Evolutionary conservation across 2,113 vertebrate genomes (phyloP).

Genomic region (Otolemur garnettii): DNA sequence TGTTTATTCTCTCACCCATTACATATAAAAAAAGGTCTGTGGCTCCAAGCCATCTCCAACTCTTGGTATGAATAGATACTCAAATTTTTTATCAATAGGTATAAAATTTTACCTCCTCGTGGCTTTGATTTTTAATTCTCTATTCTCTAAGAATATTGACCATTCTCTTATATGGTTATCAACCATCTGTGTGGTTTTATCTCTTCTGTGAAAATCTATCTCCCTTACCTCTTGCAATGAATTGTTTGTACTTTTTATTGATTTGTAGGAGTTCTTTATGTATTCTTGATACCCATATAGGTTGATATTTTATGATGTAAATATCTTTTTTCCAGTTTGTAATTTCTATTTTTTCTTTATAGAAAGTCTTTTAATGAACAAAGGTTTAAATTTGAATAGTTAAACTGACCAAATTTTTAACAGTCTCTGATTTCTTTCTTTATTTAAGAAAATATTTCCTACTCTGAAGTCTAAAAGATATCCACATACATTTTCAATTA

Average conservation of each 20-base stretch:
- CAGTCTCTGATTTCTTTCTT: not conserved
- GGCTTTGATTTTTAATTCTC: not conserved
- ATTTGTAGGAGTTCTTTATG: not conserved
- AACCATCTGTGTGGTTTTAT: not conserved
- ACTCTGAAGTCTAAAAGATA: not conserved
- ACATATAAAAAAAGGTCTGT: not conserved
- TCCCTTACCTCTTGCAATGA: not conserved
- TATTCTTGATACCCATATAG: conserved; percentile 10
- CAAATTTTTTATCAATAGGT: not conserved
- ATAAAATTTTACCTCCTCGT: not conserved
- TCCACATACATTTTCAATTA: not conserved
- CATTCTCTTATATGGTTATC: not conserved
- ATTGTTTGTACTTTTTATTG: conserved; percentile 22
- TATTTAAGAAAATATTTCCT: conserved; percentile 17
- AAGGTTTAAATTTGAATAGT: conserved; percentile 1
- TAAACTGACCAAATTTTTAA: not conserved
- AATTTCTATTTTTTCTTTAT: conserved; percentile 41
- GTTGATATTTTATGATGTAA: not conserved
- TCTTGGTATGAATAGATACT: not conserved
- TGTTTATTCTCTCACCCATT: not conserved
- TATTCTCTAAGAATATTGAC: not conserved
- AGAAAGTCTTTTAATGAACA: conserved; percentile 14
- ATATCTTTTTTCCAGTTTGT: not conserved
- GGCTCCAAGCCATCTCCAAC: not conserved
- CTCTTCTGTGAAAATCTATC: not conserved